Base-by-base conservation (phyloP, 2,888 invertebrate species). In the Augochlorella aurata region DNA sequence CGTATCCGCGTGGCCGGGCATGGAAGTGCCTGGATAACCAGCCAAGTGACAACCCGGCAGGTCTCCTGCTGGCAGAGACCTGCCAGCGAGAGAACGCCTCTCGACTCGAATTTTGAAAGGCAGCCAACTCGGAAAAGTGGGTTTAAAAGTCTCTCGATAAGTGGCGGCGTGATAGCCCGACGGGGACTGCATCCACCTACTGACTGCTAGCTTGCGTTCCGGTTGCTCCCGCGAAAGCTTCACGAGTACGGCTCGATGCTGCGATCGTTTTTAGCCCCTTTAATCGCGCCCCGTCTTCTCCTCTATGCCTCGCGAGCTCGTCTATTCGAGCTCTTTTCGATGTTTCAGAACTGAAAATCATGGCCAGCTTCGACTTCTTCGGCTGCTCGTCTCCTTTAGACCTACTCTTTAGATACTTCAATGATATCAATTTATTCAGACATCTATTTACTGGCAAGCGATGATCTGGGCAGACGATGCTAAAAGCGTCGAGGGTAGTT, bases 1-100 rank as follows among this genome's bases (percentile, higher is more conserved):
- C 92, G 92, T 92, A 92, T 92, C 90, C 93, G 92, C 93, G 92
- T 92, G 93, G 92, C 91, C 91, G 93, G 91, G 92, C 92, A 90
- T 91, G 92, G 92, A 92, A 93, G 93, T 93, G 92, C 92, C 92
- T 90, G 93, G 93, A 93, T 93, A 93, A 93, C 93, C 93, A 93
- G 92, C 93, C 93, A 93, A 93, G 93, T 93, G 93, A 93, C 93
- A 93, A 92, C 91, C 91, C 91, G 89, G 89, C 87, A 87, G 89
- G 90, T 85, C 82, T 83, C 84, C 77, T 83, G 80, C 82, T 80
- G 86, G 85, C 86, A 86, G 84, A 88, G 87, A 88, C 86, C 84
- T 86, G 84, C 86, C 88, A 82, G 83, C 70, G 82, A 83, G 82
- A 84, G 87, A 83, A 81, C 79, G 78, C 86, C 89, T 89, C 90